These are phyloP conservation scores for Digitonthophagus gazella DNA, from an alignment of 2,888 invertebrate genomes.

Conservation along the genomic window DNA sequence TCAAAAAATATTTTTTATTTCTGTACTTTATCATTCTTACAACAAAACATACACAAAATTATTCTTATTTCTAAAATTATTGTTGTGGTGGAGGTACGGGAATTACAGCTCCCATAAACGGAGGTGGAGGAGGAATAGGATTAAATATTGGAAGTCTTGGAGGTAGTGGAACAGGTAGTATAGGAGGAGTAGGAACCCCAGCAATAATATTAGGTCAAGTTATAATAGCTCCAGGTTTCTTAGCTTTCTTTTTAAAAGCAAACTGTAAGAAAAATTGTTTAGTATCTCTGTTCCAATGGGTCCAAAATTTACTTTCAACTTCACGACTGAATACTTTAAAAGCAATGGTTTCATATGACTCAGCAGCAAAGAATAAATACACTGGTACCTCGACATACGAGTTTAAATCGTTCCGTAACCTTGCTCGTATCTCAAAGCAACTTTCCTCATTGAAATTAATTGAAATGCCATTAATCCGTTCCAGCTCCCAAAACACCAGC, in stretches of 20 bases:
- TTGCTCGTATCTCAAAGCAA: too few species aligned
- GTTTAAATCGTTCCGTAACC: too few species aligned
- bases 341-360: slow-evolving; percentile 99
- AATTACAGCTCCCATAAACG: slow-evolving; percentile 56
- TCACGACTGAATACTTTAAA: slow-evolving; percentile 99
- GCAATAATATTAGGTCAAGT: slow-evolving; percentile 60
- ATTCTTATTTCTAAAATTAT: slow-evolving; percentile 37
- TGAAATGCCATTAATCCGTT: too few species aligned
- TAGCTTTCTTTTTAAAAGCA: slow-evolving; percentile 86
- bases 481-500: too few species aligned
- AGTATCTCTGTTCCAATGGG: slow-evolving; percentile 97
- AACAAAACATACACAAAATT: slow-evolving; percentile 15
- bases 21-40: slow-evolving; percentile 4
- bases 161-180: slow-evolving; percentile 60
- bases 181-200: slow-evolving; percentile 69
- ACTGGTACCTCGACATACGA: too few species aligned
- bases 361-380: slow-evolving; percentile 96
- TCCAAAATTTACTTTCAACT: slow-evolving; percentile 99
- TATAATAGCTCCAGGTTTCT: slow-evolving; percentile 60
- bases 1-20: slow-evolving; percentile 5
- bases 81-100: slow-evolving; percentile 67
- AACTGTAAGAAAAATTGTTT: slow-evolving; percentile 98
- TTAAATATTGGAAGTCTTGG: slow-evolving; percentile 61
- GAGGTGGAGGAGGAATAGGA: slow-evolving; percentile 71
- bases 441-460: too few species aligned